Conservation (phyloP, 2,797 vertebrate genomes). For the Pipistrellus pipistrellus region DNA sequence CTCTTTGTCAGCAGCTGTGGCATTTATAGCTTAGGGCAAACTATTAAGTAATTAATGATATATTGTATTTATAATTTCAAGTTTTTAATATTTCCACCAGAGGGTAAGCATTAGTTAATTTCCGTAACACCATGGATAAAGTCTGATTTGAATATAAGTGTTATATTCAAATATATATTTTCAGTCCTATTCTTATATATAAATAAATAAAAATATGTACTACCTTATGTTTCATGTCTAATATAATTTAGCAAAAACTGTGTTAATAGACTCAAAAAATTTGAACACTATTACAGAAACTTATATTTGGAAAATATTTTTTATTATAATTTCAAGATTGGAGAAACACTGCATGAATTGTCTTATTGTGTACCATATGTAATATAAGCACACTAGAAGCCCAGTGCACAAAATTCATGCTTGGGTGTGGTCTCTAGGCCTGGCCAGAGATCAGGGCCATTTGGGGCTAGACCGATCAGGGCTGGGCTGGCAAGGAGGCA, state of each 20-base stretch:
- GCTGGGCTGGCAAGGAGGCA: too few relatives aligned
- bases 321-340: not conserved
- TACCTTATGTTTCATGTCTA: not conserved
- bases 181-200: not conserved
- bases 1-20: not conserved
- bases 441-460: too few relatives aligned
- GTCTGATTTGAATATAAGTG: not conserved
- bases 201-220: not conserved
- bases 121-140: not conserved
- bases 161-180: not conserved
- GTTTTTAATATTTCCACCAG: not conserved
- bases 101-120: not conserved
- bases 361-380: not conserved
- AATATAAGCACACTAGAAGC: not conserved
- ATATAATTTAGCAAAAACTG: not conserved
- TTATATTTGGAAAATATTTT: not conserved
- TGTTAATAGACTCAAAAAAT: not conserved
- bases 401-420: too few relatives aligned
- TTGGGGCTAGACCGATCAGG: too few relatives aligned
- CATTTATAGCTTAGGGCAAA: not conserved
- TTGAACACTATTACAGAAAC: not conserved
- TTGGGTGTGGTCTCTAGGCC: too few relatives aligned
- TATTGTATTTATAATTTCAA: not conserved
- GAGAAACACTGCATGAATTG: not conserved
- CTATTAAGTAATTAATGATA: not conserved